Percentiles rank a stretch among this genome's conserved stretches.
Evolutionary conservation across 1,140 invertebrate species (phyloP).

Genomic region (Octopus bimaculoides): DNA sequence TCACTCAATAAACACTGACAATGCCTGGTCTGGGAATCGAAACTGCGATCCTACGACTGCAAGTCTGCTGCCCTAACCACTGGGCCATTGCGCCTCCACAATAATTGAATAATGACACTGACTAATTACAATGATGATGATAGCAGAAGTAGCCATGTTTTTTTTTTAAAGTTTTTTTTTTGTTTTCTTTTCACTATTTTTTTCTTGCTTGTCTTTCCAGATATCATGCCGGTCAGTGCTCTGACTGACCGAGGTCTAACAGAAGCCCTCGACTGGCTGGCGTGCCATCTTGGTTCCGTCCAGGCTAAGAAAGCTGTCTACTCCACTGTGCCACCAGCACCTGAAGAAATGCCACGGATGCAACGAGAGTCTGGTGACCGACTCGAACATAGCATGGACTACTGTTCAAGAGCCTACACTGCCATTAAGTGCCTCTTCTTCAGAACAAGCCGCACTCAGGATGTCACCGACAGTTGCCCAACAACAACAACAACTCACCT

Average conservation of each 20-base stretch:
- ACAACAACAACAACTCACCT: background rate
- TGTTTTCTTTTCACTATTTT: background rate
- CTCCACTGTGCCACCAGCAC: conserved; percentile 3
- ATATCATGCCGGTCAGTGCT: conserved; percentile 45
- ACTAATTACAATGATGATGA: too few species aligned
- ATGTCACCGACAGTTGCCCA: background rate
- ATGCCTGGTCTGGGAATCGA: too few species aligned
- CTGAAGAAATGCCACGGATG: background rate
- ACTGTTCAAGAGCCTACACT: conserved; percentile 33
- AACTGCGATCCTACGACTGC: too few species aligned
- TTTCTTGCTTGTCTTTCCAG: conserved; percentile 27
- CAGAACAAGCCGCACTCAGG: conserved; percentile 18
- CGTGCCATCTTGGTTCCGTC: conserved; percentile 39
- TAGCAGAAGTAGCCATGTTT: too few species aligned
- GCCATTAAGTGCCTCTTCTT: conserved; percentile 38
- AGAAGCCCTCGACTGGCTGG: conserved; percentile 48
- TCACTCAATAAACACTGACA: too few species aligned
- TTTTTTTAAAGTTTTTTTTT: background rate
- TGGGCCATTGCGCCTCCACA: too few species aligned
- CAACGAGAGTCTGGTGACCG: background rate
- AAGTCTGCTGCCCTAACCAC: too few species aligned
- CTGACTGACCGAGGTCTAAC: conserved; percentile 43
- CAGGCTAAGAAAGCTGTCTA: conserved; percentile 27
- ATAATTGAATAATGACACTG: too few species aligned
- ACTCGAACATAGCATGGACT: conserved; percentile 15